A percentile compares a stretch with the other conserved stretches of the same genome.
Conservation (phyloP, 1,140 invertebrate genomes). For the Macrotrachela quadricornifera region DNA sequence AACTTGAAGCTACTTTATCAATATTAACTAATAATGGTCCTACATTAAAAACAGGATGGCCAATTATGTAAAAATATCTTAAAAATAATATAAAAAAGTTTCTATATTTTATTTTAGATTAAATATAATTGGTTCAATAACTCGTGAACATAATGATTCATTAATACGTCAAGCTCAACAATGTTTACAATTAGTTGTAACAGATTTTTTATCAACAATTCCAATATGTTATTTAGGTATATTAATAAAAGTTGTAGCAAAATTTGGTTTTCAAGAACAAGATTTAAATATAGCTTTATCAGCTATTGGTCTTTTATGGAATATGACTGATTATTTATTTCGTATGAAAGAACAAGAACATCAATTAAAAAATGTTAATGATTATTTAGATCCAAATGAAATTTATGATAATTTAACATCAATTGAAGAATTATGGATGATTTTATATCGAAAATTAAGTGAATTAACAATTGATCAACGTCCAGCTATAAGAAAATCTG, state of each 20-base stretch:
- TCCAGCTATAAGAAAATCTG: slow-evolving; percentile 87
- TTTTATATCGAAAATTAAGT: slow-evolving; percentile 39
- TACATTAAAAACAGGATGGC: slow-evolving; percentile 73
- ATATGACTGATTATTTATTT: slow-evolving; percentile 12
- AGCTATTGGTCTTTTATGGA: slow-evolving; percentile 78
- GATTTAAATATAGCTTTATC: slow-evolving; percentile 95
- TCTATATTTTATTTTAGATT: not conserved
- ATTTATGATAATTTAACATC: too few species aligned
- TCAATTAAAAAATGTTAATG: not conserved
- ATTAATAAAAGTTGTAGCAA: slow-evolving; percentile 75
- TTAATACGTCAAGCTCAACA: slow-evolving; percentile 79
- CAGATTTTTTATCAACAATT: slow-evolving; percentile 73
- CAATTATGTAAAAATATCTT: slow-evolving; percentile 31
- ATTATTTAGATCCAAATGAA: too few species aligned
- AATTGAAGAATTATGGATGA: too few species aligned
- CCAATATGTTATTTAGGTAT: slow-evolving; percentile 62
- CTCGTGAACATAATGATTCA: slow-evolving; percentile 42
- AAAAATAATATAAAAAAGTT: too few species aligned
- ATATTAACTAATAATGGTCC: slow-evolving; percentile 77
- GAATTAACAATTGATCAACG: slow-evolving; percentile 80
- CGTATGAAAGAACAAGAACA: slow-evolving; percentile 1
- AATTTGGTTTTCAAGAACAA: slow-evolving; percentile 82
- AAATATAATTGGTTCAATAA: slow-evolving; percentile 3
- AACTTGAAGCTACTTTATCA: slow-evolving; percentile 76
- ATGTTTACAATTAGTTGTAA: slow-evolving; percentile 82